A percentile compares a stretch with the other conserved stretches of the same genome.
Evolutionary conservation across 2,797 vertebrate species (phyloP).

Genomic region (Girardinus metallicus): DNA sequence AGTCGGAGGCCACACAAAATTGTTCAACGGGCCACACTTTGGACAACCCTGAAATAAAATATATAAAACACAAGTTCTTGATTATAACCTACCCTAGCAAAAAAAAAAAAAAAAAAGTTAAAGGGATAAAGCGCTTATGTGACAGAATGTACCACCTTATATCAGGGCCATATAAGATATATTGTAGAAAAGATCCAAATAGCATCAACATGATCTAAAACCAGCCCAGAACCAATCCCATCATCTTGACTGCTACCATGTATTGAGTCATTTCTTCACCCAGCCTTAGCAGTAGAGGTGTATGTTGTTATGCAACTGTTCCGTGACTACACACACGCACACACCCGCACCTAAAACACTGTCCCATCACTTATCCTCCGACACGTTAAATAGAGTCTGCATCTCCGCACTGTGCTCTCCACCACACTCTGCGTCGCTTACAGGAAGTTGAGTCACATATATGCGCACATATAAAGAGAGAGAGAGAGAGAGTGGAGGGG

Average conservation of each 20-base stretch:
- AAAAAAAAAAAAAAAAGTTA: neutral
- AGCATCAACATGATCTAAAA: neutral
- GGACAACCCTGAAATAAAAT: neutral
- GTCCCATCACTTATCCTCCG: conserved; percentile 28
- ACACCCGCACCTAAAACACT: conserved; percentile 23
- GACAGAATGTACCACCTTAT: neutral
- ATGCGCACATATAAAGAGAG: conserved; percentile 23
- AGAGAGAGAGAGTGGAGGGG: neutral
- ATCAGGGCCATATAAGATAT: neutral
- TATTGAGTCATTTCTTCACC: conserved; percentile 59
- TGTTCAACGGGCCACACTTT: too few species aligned
- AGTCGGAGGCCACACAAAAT: too few species aligned
- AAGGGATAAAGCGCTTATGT: neutral
- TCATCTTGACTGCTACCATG: conserved; percentile 23
- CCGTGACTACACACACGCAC: conserved; percentile 40
- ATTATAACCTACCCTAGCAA: neutral
- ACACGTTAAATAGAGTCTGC: conserved; percentile 39
- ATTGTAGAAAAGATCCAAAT: neutral
- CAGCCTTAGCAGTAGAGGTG: conserved; percentile 36
- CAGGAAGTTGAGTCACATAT: conserved; percentile 67
- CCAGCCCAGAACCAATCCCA: neutral
- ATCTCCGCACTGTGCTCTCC: conserved; percentile 40
- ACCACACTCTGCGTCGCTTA: conserved; percentile 51
- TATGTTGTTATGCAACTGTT: conserved; percentile 63
- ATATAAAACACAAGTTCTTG: neutral